Conservation (phyloP, 2,888 invertebrate species). For the Cetonia aurata region DNA sequence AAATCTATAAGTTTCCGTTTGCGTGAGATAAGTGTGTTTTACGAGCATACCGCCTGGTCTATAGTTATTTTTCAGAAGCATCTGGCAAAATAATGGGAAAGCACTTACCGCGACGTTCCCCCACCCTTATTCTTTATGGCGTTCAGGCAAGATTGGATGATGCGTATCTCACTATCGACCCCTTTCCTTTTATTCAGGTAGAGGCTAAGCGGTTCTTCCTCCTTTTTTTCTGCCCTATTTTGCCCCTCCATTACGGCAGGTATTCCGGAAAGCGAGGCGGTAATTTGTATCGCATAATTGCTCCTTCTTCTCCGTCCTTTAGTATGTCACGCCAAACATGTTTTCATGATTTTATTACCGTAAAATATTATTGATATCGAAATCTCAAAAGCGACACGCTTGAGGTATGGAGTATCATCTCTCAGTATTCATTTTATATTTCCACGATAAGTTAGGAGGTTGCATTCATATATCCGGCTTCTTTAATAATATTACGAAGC, state of each 20-base stretch:
- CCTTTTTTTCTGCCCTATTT: background rate
- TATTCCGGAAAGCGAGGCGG: too few species aligned
- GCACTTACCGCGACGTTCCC: constrained; percentile 32
- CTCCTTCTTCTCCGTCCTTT: too few species aligned
- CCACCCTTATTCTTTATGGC: constrained; percentile 33
- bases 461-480: background rate
- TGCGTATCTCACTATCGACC: constrained; percentile 42
- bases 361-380: too few species aligned
- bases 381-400: too few species aligned
- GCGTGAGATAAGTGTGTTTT: constrained; percentile 44
- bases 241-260: too few species aligned
- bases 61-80: constrained; percentile 43
- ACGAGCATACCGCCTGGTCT: constrained; percentile 41
- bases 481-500: constrained; percentile 2
- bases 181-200: constrained; percentile 29
- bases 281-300: too few species aligned
- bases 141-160: constrained; percentile 31
- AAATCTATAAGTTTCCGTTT: constrained; percentile 44
- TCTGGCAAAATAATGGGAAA: constrained; percentile 43
- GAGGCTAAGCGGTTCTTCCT: constrained; percentile 2
- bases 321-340: too few species aligned
- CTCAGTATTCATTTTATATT: too few species aligned
- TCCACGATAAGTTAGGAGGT: too few species aligned
- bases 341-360: too few species aligned
- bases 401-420: too few species aligned